A percentile compares a stretch with the other conserved stretches of the same genome.
phyloP scores from a whole-genome alignment of 2,888 invertebrate species.

The Acronicta alni region DNA sequence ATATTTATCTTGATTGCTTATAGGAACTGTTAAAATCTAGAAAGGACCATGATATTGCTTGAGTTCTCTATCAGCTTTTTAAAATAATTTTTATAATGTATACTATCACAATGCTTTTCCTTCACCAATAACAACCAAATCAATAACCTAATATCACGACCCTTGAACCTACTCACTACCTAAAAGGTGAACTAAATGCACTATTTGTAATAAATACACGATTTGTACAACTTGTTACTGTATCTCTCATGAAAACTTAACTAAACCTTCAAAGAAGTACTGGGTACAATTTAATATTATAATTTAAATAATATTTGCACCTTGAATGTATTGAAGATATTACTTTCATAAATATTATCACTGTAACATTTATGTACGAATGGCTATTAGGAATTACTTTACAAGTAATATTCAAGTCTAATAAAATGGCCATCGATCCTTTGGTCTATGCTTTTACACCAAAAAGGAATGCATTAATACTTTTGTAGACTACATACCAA shows the following conservation, averaged over 20 bases:
- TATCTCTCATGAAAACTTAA: slow-evolving; percentile 43
- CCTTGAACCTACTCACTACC: slow-evolving; percentile 33
- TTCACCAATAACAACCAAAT: slow-evolving; percentile 38
- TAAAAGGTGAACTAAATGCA: slow-evolving; percentile 53
- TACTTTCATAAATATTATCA: slow-evolving; percentile 22
- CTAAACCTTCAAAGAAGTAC: slow-evolving; percentile 30
- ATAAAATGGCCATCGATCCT: slow-evolving; percentile 20
- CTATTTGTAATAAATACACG: slow-evolving; percentile 53
- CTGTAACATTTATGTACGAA: slow-evolving; percentile 21
- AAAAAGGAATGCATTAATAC: slow-evolving; percentile 42
- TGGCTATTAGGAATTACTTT: slow-evolving; percentile 11
- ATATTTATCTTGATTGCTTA: slow-evolving; percentile 11
- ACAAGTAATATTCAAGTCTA: slow-evolving; percentile 7
- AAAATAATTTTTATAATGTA: slow-evolving; percentile 19
- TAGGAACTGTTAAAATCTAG: slow-evolving; percentile 5
- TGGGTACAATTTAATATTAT: slow-evolving; percentile 22
- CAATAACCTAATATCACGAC: slow-evolving; percentile 49
- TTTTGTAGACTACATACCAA: slow-evolving; percentile 4
- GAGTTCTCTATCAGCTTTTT: slow-evolving; percentile 6
- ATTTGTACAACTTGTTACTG: slow-evolving; percentile 53
- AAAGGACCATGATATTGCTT: slow-evolving; percentile 26
- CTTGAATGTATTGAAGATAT: slow-evolving; percentile 47
- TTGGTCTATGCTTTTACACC: slow-evolving; percentile 33
- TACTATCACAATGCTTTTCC: slow-evolving; percentile 40
- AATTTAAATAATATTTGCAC: slow-evolving; percentile 36